Base-by-base conservation (phyloP, 2,113 vertebrate species). In the Shinisaurus crocodilurus region DNA sequence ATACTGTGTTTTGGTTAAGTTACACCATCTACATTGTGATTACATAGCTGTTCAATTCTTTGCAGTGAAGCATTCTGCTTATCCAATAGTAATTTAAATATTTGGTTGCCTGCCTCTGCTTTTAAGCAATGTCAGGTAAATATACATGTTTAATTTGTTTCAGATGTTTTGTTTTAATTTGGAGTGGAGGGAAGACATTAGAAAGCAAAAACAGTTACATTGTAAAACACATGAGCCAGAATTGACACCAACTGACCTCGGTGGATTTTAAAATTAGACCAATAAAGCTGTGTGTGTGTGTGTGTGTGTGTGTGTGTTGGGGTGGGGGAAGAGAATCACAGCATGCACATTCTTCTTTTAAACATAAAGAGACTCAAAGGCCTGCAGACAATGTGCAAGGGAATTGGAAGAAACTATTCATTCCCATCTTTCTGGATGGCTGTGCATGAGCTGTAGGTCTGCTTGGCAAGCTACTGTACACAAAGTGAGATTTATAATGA, bases 31-130 rank as follows among this genome's bases (percentile, higher is more conserved):
- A 25, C 29, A 72, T 23, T 82, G 50, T 63, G 69, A 89, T 60
- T 82, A 15, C 88, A 89, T 89, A 74, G 80, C 48, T 89, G 32
- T 83, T 74, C 50, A 16, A 15, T 82, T 82, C 48, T 74, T 82
- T 74, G 50, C 88, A 83, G 27, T 74, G 50, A 54, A 25, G 37
- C 27, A 43, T 82, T 60, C 80, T 60, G 79, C 88, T 89, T 74
- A 82, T 60, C 67, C 88, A 89, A 72, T 60, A 57, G 29, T 63
- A 83, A 82, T 45, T 83, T 83, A 89, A 89, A 89, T 89, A 89
- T 89, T 89, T 89, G 40, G 67, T 75, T 74, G 80, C 48, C 48
- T 83, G 80, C 74, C 80, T 82, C 27, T 89, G 57, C 20, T 88
- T 76, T 48, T 67, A 83, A 75, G 50, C 69, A 83, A 82, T 60